Evolutionary conservation across 2,113 vertebrate species (phyloP), one percentile per base, ranked within the genome.

Genomic region (Aspidoscelis tigris): DNA sequence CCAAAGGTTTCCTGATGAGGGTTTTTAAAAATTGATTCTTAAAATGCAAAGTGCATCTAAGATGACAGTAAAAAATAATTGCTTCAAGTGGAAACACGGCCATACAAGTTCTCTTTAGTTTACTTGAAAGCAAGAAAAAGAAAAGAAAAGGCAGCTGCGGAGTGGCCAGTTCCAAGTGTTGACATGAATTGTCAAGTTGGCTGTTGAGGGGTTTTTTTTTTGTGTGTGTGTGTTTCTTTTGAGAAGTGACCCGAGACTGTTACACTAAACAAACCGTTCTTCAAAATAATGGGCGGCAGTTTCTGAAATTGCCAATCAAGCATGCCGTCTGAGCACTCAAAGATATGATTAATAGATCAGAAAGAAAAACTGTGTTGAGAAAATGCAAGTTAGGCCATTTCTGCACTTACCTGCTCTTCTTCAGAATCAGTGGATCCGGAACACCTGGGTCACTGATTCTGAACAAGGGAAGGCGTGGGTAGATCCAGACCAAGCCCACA

Each of bases 241-340:
- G 92, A 89, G 84, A 94, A 86, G 84, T 74, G 88, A 95, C 93
- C 93, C 80, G 44, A 83, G 92, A 89, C 70, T n/a, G 92, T 87
- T 92, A 91, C 92, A 88, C 88, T 87, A 88, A 93, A 90, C 91
- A 95, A 92, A 94, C 92, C 92, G 3, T 0, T 83, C 90, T 80
- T 88, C 88, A 86, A 92, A 92, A 93, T 93, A 93, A 91, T 88
- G 89, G 76, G 33, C 87, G 88, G 76, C 24, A 21, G 87, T 88
- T 89, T 93, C 86, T 84, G 77, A 91, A 89, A 90, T 82, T 82
- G 88, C 92, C 86, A 81, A 66, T 87, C 92, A 90, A 92, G 88
- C 80, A 50, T 81, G 88, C 88, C 76, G 78, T 87, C 83, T 26
- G 76, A 61, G 75, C 58, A 66, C 84, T 91, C 92, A 80, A 84